phyloP scores from a whole-genome alignment of 2,888 invertebrate genomes.

The Aspidapion aeneum region DNA sequence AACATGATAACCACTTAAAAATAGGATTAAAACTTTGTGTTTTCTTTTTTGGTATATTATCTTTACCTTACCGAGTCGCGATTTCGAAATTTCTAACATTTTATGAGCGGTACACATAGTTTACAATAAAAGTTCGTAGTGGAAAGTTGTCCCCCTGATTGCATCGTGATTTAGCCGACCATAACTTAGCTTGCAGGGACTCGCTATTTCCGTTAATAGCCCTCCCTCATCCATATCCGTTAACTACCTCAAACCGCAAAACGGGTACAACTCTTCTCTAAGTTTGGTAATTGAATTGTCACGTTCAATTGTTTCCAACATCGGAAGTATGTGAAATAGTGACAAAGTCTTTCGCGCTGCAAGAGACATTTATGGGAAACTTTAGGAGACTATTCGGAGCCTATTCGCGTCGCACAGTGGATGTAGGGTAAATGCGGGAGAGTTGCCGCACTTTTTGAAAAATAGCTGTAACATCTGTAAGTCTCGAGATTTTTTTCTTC shows the following conservation, averaged over 20 bases:
- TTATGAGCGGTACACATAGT: no score
- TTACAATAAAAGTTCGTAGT: neutral
- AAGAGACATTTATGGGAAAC: neutral
- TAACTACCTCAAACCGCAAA: neutral
- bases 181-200: neutral
- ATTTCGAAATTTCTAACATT: no score
- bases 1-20: no score
- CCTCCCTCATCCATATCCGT: neutral
- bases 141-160: conserved; percentile 38
- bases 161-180: conserved; percentile 42
- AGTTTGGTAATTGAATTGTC: conserved; percentile 49
- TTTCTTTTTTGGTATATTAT: no score
- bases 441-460: no score
- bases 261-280: neutral
- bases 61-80: no score
- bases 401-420: no score
- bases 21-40: no score
- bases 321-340: conserved; percentile 12
- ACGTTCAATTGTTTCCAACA: conserved; percentile 42
- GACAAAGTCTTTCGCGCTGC: neutral
- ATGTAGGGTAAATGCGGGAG: no score
- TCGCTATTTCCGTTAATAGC: neutral
- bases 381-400: no score
- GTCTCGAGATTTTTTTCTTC: no score
- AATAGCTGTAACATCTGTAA: no score